Percentiles rank a stretch among this genome's conserved stretches.
phyloP scores from a whole-genome alignment of 2,888 invertebrate genomes.

The Monopis laevigella region DNA sequence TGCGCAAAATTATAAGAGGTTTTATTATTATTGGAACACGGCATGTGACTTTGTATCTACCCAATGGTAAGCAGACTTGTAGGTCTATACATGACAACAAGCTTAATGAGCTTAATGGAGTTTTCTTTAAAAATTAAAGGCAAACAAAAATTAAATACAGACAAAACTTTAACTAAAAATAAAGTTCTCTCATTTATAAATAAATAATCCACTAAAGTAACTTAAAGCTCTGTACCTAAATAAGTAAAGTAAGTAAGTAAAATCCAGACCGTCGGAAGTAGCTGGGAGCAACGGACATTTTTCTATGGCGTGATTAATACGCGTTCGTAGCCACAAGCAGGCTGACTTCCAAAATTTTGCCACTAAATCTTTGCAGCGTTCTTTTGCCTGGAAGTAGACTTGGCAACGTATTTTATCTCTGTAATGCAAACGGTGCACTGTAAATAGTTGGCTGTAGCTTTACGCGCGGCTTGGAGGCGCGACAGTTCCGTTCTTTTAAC shows the following conservation, averaged over 20 bases:
- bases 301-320: constrained; percentile 56
- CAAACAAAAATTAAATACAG: no score
- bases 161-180: no score
- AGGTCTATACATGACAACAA: no score
- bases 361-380: constrained; percentile 51
- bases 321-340: constrained; percentile 44
- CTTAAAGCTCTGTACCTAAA: constrained; percentile 9
- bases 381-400: constrained; percentile 54
- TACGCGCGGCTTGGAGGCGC: constrained; percentile 4
- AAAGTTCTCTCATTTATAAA: no score
- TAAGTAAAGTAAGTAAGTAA: constrained; percentile 11
- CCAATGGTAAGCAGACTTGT: no score
- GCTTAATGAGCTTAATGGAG: no score
- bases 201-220: no score
- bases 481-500: constrained; percentile 7
- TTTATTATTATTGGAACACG: no score
- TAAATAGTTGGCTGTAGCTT: constrained; percentile 40
- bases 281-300: constrained; percentile 34
- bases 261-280: constrained; percentile 11
- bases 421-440: constrained; percentile 54
- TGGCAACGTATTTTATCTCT: constrained; percentile 62
- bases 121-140: no score
- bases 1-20: no score
- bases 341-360: constrained; percentile 65
- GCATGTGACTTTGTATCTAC: no score